Evolutionary conservation across 1,140 invertebrate species (phyloP).

Genomic region (Drosophila aff.): DNA sequence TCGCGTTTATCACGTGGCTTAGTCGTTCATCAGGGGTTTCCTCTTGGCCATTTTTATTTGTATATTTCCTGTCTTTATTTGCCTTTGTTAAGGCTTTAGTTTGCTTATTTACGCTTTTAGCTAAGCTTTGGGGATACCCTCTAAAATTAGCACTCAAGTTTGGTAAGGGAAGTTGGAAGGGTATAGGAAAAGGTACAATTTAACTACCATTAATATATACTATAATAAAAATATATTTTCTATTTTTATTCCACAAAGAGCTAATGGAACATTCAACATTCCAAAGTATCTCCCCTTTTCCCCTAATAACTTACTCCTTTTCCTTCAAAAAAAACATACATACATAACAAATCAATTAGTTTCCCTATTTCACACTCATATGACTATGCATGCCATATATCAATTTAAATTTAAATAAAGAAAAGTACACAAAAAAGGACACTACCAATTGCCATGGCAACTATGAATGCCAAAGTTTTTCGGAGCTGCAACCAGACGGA

Average conservation of each 20-base stretch:
- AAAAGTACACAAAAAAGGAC: constrained; percentile 11
- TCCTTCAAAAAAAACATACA: neutral
- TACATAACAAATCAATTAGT: constrained; percentile 71
- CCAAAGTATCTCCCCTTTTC: no score
- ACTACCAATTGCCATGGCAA: constrained; percentile 53
- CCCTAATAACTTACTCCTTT: neutral
- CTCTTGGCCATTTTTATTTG: constrained; percentile 22
- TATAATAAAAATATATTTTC: no score
- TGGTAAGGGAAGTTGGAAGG: neutral
- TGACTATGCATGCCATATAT: constrained; percentile 18
- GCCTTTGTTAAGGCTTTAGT: constrained; percentile 13
- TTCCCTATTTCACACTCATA: constrained; percentile 37
- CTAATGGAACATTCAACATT: neutral
- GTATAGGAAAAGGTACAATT: neutral
- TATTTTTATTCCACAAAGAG: no score
- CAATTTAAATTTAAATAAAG: constrained; percentile 32
- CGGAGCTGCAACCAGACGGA: constrained; percentile 26
- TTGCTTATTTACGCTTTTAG: constrained; percentile 20
- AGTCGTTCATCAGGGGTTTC: constrained; percentile 33
- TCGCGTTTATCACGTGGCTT: constrained; percentile 74
- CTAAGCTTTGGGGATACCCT: neutral
- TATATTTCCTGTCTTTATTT: constrained; percentile 15
- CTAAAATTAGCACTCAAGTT: neutral
- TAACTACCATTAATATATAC: no score
- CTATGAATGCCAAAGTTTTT: constrained; percentile 37